Evolutionary conservation across 2,888 invertebrate genomes (phyloP), one percentile per base, ranked within the genome.

Genomic region (Mimachlamys varia): DNA sequence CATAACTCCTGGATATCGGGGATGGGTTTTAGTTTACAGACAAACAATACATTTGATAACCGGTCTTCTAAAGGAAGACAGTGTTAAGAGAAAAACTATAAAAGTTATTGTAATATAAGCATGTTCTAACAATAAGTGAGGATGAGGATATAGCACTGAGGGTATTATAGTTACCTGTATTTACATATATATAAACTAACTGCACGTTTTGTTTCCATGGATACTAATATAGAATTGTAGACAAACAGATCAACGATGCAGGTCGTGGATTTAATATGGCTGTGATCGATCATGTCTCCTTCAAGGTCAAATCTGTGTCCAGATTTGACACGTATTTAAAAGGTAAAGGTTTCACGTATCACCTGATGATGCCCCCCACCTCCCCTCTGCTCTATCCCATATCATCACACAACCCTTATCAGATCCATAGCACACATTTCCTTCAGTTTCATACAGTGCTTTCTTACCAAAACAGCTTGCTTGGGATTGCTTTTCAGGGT

Each of bases 231-330:
- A 97, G 97, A 93, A 94, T 97, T 22, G 96, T 97, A 92, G 96
- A 95, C 37, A 96, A 96, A 88, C 95, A 95, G 88, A 92, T 97
- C 50, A 97, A 97, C 93, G 96, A 97, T 90, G 97, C 97, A 27
- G 97, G 97, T 5, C 96, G 97, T 89, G 97, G 97, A 0, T 95
- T 97, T 89, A 97, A 97, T 94, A 95, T 97, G 53, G 97, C 97
- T 0, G 95, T 97, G 0, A 95, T 97, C 58, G 97, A 97, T 92
- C 95, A 97, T 12, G 95, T 96, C 37, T 96, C 96, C 27, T 96
- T 96, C 50, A 95, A 96, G 91, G 96, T 97, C 1, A 95, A 96
- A 7, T 95, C 96, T 58, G 96, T 97, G 0, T 96, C 96, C 53
- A 97, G 97, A 93, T 97, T 97, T 95, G 97, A 97, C 94, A 97